Conservation (phyloP, 2,888 invertebrate genomes). For the Dryococelus australis region DNA sequence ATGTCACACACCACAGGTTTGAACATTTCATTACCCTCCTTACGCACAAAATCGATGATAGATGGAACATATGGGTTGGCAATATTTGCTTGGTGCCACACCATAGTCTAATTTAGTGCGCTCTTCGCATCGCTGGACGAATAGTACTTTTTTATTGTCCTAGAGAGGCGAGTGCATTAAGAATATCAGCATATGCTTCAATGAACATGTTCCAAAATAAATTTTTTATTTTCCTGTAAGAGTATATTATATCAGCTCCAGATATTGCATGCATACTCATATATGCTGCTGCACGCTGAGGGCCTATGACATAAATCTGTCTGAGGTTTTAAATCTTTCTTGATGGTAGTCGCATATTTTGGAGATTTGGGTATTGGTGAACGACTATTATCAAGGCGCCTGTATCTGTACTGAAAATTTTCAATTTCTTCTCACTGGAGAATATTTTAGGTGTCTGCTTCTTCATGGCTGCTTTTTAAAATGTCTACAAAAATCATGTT, state of each 20-base stretch:
- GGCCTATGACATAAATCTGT: neutral
- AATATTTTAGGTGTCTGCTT: neutral
- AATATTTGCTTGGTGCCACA: neutral
- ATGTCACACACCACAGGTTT: neutral
- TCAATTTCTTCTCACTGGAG: neutral
- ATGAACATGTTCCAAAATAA: neutral
- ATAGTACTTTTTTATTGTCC: neutral
- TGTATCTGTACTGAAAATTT: neutral
- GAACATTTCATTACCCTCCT: neutral
- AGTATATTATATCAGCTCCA: neutral
- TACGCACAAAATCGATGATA: neutral
- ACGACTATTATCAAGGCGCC: neutral
- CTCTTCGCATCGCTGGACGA: neutral
- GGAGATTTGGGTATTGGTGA: neutral
- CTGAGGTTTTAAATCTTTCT: no score
- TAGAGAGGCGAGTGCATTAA: neutral
- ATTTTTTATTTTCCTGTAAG: neutral
- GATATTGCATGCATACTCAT: neutral
- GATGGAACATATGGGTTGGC: neutral
- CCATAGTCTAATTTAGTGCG: neutral
- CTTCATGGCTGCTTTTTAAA: neutral
- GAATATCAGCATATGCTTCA: neutral
- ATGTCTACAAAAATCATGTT: neutral
- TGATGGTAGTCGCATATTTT: neutral
- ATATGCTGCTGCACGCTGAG: neutral